Evolutionary conservation across 2,113 vertebrate species (phyloP).

Genomic region (Haemorhous mexicanus): DNA sequence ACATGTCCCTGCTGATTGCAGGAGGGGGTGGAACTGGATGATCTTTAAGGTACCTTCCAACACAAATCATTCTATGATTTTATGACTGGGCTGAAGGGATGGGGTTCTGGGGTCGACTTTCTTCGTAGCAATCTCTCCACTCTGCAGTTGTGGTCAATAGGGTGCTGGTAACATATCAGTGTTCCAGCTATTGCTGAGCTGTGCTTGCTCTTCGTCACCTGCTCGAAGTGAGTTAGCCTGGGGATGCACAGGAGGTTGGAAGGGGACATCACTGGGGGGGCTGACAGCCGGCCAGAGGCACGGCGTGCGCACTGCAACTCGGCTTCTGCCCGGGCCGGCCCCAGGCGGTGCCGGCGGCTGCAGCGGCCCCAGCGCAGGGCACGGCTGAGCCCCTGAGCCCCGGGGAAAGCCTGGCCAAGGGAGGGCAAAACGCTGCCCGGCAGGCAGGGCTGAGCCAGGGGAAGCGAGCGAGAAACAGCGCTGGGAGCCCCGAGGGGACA

Average conservation of each 20-base stretch:
- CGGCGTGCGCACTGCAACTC: fast-evolving
- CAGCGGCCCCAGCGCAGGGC: not conserved
- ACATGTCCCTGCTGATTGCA: not conserved
- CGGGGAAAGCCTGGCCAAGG: not conserved
- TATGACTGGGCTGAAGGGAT: not conserved
- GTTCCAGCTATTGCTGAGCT: not conserved
- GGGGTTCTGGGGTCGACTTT: not conserved
- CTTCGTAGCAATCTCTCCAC: fast-evolving
- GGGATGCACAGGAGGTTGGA: not conserved
- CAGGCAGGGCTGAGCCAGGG: not conserved
- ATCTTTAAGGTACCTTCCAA: not conserved
- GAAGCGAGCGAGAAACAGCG: not conserved
- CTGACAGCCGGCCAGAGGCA: no score
- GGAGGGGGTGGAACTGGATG: not conserved
- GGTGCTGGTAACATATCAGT: fast-evolving
- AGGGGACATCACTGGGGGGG: not conserved
- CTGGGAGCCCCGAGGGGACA: not conserved
- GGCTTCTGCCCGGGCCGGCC: not conserved
- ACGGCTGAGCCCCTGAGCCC: not conserved
- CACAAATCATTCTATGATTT: not conserved
- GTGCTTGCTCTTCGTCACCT: not conserved
- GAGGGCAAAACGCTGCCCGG: not conserved
- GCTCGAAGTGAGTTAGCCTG: not conserved
- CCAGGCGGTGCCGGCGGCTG: no score
- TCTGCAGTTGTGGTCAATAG: not conserved